Evolutionary conservation across 2,797 vertebrate genomes (phyloP).

Genomic region (Mycteria americana): DNA sequence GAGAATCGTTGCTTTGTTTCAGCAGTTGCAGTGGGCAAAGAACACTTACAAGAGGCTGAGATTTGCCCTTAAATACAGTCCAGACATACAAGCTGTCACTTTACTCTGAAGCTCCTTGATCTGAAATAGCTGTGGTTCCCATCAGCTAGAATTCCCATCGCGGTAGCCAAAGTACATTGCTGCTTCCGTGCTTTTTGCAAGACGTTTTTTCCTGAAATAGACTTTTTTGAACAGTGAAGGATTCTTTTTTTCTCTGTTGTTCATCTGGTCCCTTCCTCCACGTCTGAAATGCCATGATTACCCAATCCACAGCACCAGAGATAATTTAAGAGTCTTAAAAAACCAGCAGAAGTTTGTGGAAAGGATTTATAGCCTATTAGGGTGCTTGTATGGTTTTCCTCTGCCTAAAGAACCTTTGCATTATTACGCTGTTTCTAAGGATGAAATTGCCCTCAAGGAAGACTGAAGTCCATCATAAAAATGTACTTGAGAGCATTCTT

Average conservation of each 20-base stretch:
- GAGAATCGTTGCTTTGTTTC: neutral
- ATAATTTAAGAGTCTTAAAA: slow-evolving; percentile 25
- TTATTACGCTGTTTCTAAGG: neutral
- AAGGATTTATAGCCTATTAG: slow-evolving; percentile 8
- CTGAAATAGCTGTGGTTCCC: slow-evolving; percentile 23
- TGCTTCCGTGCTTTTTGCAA: neutral
- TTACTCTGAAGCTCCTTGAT: neutral
- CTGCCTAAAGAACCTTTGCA: neutral
- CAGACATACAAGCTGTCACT: neutral
- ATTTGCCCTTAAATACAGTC: neutral
- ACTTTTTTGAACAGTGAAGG: neutral
- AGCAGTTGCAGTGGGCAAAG: neutral
- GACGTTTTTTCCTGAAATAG: neutral
- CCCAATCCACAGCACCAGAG: neutral
- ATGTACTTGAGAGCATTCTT: neutral
- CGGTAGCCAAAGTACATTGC: neutral
- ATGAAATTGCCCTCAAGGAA: neutral
- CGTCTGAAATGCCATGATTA: slow-evolving; percentile 48
- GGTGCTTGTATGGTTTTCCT: neutral
- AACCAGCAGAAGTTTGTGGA: neutral
- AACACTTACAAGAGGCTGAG: neutral
- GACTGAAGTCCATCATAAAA: neutral
- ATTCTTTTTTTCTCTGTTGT: neutral
- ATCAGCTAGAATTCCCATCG: neutral
- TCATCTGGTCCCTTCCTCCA: slow-evolving; percentile 18